Evolutionary conservation across 2,113 vertebrate species (phyloP).

Genomic region (Urocynchramus pylzowi): DNA sequence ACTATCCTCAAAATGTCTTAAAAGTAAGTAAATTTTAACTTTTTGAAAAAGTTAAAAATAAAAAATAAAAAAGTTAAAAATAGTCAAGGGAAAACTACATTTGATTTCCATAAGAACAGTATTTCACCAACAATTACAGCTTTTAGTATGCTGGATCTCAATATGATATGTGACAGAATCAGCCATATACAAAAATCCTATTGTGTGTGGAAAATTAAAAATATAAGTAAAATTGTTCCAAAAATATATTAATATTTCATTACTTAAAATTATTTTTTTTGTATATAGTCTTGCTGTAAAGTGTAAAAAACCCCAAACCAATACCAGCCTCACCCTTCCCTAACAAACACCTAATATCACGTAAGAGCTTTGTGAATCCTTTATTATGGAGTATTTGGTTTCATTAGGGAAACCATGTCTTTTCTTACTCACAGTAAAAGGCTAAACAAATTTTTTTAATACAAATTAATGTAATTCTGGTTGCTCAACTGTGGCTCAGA

Average conservation of each 20-base stretch:
- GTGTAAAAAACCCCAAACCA: rapidly evolving
- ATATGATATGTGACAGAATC: not conserved
- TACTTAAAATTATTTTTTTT: not conserved
- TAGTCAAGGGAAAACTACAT: rapidly evolving
- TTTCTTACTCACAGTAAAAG: not conserved
- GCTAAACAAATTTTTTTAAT: not conserved
- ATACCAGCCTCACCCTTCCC: not conserved
- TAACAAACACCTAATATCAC: rapidly evolving
- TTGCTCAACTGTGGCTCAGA: not conserved
- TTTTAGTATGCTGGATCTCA: not conserved
- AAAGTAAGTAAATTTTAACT: not conserved
- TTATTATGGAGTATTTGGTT: not conserved
- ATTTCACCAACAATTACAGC: not conserved
- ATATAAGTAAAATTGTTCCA: not conserved
- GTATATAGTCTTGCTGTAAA: not conserved
- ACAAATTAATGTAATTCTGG: not conserved
- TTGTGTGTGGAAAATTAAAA: not conserved
- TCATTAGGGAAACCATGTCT: not conserved
- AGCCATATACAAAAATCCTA: not conserved
- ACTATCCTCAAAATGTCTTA: not conserved
- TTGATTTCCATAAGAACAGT: not conserved
- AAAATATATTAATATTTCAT: not conserved
- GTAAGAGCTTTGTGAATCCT: not conserved
- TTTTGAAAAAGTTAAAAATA: not conserved
- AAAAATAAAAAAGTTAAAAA: not conserved